A percentile compares a stretch with the other conserved stretches of the same genome.
These are phyloP conservation scores for Panzeria rudis DNA, from an alignment of 2,888 invertebrate genomes.

Conservation along the genomic window DNA sequence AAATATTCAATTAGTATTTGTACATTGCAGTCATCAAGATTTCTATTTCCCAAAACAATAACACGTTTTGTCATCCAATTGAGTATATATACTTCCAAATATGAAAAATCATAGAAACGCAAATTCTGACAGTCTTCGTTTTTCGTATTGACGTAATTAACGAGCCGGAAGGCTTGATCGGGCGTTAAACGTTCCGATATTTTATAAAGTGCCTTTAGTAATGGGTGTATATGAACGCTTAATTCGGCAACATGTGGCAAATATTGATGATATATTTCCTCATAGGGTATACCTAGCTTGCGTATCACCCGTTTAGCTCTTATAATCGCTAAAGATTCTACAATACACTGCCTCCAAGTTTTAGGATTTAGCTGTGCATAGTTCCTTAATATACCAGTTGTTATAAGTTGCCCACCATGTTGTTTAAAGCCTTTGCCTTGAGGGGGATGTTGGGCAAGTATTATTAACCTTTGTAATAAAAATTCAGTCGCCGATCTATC, in stretches of 20 bases:
- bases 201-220: slow-evolving; percentile 84
- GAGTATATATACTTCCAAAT: slow-evolving; percentile 81
- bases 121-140: slow-evolving; percentile 68
- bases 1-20: slow-evolving; percentile 78
- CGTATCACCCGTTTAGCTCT: slow-evolving; percentile 80
- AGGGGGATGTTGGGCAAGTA: slow-evolving; percentile 65
- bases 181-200: slow-evolving; percentile 83
- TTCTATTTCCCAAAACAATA: slow-evolving; percentile 76
- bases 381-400: slow-evolving; percentile 74
- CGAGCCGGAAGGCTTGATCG: slow-evolving; percentile 77
- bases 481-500: slow-evolving; percentile 76
- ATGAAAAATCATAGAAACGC: slow-evolving; percentile 77
- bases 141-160: slow-evolving; percentile 75
- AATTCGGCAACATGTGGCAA: slow-evolving; percentile 81
- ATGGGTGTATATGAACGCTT: slow-evolving; percentile 81
- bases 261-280: slow-evolving; percentile 78
- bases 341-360: slow-evolving; percentile 83
- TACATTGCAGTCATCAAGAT: slow-evolving; percentile 75
- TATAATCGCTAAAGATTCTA: slow-evolving; percentile 85
- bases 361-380: slow-evolving; percentile 76
- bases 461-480: slow-evolving; percentile 80
- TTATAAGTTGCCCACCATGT: not conserved
- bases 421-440: slow-evolving; percentile 32
- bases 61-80: slow-evolving; percentile 79
- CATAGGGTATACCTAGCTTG: slow-evolving; percentile 81